A percentile compares a stretch with the other conserved stretches of the same genome.
phyloP scores from a whole-genome alignment of 2,888 invertebrate genomes.

The Dioctria linearis region DNA sequence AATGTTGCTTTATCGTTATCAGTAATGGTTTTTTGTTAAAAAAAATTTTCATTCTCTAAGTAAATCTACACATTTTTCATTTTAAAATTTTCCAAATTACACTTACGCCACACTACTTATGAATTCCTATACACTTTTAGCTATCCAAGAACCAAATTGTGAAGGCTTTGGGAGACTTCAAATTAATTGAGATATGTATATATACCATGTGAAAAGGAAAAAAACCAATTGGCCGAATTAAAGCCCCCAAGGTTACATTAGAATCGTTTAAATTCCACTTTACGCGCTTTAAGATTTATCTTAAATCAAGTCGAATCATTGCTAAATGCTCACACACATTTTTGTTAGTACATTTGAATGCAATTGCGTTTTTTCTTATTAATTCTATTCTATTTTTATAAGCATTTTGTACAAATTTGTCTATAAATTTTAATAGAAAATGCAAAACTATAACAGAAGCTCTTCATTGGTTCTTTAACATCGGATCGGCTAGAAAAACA shows the following conservation, averaged over 20 bases:
- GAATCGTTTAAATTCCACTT: constrained; percentile 18
- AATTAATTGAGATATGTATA: constrained; percentile 13
- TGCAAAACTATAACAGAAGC: constrained; percentile 23
- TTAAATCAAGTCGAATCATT: constrained; percentile 5
- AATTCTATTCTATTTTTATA: constrained; percentile 17
- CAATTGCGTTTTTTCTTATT: constrained; percentile 38
- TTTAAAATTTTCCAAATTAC: not conserved
- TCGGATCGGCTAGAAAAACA: constrained; percentile 4
- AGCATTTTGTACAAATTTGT: constrained; percentile 32
- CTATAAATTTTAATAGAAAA: constrained; percentile 21
- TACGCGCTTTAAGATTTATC: constrained; percentile 28
- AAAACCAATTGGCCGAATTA: constrained; percentile 4
- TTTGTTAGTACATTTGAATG: constrained; percentile 32
- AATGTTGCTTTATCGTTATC: not conserved
- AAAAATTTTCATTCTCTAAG: not conserved
- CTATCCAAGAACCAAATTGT: constrained; percentile 37
- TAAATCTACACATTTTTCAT: not conserved
- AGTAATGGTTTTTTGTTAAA: not conserved
- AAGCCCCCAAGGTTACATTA: constrained; percentile 34
- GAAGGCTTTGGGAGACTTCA: constrained; percentile 42
- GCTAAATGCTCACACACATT: constrained; percentile 21
- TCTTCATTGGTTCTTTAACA: constrained; percentile 45
- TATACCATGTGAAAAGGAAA: not conserved
- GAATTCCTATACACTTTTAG: constrained; percentile 19
- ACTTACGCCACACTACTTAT: not conserved